A percentile compares a stretch with the other conserved stretches of the same genome.
phyloP scores from a whole-genome alignment of 2,797 vertebrate species.

The Eutrigla gurnardus region DNA sequence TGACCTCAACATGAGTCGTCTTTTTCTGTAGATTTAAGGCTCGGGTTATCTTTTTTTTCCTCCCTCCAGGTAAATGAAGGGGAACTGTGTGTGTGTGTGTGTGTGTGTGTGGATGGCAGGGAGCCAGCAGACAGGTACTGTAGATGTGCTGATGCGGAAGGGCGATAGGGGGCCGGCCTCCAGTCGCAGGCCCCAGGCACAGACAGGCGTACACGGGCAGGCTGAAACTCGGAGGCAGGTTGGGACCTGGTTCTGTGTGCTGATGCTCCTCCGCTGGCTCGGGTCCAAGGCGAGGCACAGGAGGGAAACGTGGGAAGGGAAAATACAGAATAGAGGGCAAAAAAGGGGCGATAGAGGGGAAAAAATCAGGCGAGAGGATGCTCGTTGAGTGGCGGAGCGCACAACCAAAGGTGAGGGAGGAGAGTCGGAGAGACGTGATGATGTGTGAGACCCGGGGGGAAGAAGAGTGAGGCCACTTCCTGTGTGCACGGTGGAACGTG shows the following conservation, averaged over 20 bases:
- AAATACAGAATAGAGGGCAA: slow-evolving; percentile 39
- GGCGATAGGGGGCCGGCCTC: slow-evolving; percentile 61
- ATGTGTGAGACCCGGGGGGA: slow-evolving; percentile 10
- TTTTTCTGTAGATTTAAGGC: slow-evolving; percentile 52
- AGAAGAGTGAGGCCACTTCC: slow-evolving; percentile 40
- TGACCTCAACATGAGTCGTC: slow-evolving; percentile 62
- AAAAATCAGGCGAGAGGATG: slow-evolving; percentile 30
- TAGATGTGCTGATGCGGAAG: slow-evolving; percentile 74
- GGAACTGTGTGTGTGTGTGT: slow-evolving; percentile 64
- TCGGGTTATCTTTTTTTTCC: slow-evolving; percentile 30
- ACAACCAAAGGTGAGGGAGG: background rate
- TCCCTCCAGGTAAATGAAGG: slow-evolving; percentile 57
- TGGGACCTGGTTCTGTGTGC: slow-evolving; percentile 81
- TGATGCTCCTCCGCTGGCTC: slow-evolving; percentile 66
- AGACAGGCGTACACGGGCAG: slow-evolving; percentile 70
- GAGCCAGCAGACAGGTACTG: slow-evolving; percentile 79
- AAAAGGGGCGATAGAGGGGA: slow-evolving; percentile 25
- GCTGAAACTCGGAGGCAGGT: slow-evolving; percentile 84
- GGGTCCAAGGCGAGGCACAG: slow-evolving; percentile 60
- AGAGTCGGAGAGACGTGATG: background rate
- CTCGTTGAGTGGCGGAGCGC: slow-evolving; percentile 1
- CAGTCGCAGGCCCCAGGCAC: slow-evolving; percentile 57
- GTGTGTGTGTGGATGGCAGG: slow-evolving; percentile 67
- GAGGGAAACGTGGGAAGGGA: slow-evolving; percentile 69
- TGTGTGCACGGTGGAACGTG: slow-evolving; percentile 62